phyloP scores from a whole-genome alignment of 2,888 invertebrate species.

The Acrobasis consociella region DNA sequence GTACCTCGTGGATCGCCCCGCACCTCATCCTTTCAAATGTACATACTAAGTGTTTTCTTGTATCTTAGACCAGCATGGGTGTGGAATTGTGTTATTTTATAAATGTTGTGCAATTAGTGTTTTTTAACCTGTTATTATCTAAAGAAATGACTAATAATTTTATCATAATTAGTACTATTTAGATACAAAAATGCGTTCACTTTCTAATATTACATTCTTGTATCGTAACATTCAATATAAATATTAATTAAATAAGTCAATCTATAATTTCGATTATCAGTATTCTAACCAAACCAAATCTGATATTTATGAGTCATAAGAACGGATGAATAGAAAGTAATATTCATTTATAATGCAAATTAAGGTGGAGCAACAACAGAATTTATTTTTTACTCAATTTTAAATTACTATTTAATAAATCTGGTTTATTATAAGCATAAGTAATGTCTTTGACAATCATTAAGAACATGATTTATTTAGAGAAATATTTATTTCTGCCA shows the following conservation, averaged over 20 bases:
- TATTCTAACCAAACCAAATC: conserved; percentile 10
- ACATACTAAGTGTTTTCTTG: too few relatives aligned
- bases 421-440: neutral
- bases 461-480: neutral
- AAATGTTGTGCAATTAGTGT: too few relatives aligned
- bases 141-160: neutral
- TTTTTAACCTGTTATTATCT: too few relatives aligned
- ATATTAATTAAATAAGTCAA: conserved; percentile 22
- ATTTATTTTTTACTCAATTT: neutral
- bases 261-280: conserved; percentile 16
- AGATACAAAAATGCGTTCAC: conserved; percentile 15
- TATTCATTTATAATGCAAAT: conserved; percentile 20
- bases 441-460: neutral
- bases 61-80: too few relatives aligned
- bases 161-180: neutral
- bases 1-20: too few relatives aligned
- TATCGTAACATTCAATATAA: conserved; percentile 15
- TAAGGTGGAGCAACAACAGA: neutral
- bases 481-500: neutral
- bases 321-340: conserved; percentile 12
- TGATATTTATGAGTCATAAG: conserved; percentile 17
- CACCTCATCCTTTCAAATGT: too few relatives aligned
- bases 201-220: conserved; percentile 13
- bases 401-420: neutral
- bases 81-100: too few relatives aligned